phyloP scores from a whole-genome alignment of 2,797 vertebrate genomes.

The Bryconaethiops microstoma region DNA sequence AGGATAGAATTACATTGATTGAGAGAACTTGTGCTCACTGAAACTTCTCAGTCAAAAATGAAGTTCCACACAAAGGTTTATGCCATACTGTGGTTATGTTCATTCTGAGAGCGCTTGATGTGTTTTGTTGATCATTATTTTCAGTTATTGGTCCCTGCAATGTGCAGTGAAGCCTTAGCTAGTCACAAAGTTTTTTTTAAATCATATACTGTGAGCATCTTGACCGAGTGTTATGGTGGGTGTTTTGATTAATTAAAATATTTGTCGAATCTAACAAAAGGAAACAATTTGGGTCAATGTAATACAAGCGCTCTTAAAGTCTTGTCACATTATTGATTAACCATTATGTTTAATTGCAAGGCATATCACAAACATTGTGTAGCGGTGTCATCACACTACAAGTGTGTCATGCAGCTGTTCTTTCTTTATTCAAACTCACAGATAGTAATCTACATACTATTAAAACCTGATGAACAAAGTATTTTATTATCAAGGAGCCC shows the following conservation, averaged over 20 bases:
- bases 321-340: too few relatives aligned
- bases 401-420: neutral
- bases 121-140: neutral
- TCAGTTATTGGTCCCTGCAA: neutral
- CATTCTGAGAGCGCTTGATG: neutral
- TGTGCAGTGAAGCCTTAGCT: too few relatives aligned
- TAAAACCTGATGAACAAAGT: too few relatives aligned
- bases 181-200: neutral
- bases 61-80: neutral
- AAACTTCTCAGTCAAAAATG: neutral
- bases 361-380: neutral
- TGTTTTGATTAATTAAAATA: neutral
- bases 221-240: neutral
- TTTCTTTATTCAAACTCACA: neutral
- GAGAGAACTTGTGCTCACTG: too few relatives aligned
- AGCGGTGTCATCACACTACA: neutral
- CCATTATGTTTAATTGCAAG: neutral
- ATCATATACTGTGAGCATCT: neutral
- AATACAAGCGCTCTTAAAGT: too few relatives aligned
- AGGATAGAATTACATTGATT: neutral
- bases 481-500: conserved; percentile 37
- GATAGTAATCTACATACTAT: neutral
- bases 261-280: too few relatives aligned
- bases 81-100: neutral
- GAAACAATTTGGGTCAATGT: too few relatives aligned